Evolutionary conservation across 1,140 invertebrate genomes (phyloP), one percentile per base, ranked within the genome.

Genomic region (Megathymus violae): DNA sequence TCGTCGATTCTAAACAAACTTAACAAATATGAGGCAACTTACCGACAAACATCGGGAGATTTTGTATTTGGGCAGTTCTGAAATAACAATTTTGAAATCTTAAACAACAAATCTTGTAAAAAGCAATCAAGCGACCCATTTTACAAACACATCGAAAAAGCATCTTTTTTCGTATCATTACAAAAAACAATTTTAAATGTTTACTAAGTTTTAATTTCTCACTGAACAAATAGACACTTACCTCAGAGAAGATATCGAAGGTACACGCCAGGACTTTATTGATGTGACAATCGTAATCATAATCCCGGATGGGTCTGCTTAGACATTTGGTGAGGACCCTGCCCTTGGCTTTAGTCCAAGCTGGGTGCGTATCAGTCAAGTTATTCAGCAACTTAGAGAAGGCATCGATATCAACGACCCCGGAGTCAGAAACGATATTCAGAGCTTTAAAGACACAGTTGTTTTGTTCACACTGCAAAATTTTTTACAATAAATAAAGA

Each of bases 171-270:
- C 19, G 19, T 22, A 22, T 2, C 6, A 15, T 40, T 14, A 60
- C n/a, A 56, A 40, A 10, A 50, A 64, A 27, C 4, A 34, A 41
- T 47, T n/a, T 22, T 0, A 41, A 54, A 5, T 3, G 15, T 19
- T 19, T 38, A 52, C 6, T 52, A 31, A 19, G 27, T 22, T 22
- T 22, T 22, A 3, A 22, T 22, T 22, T 22, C 2, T 22, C 5
- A 22, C 5, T 22, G 19, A 22, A 22, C 19, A 5, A 22, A 5
- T 22, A 51, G 13, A 43, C 25, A 38, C 3, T 69, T 76, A 90
- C 88, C 82, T 90, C 88, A 34, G 80, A 75, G 0, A 90, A 61
- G 2, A 88, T 73, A 67, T 90, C 88, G 7, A 86, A 78, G 1
- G 82, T 81, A 38, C 88, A 90, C 13, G 69, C 62, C 5, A 90